Percentiles rank a stretch among this genome's conserved stretches.
phyloP scores from a whole-genome alignment of 2,797 vertebrate species.

The Sorex maritimensis region DNA sequence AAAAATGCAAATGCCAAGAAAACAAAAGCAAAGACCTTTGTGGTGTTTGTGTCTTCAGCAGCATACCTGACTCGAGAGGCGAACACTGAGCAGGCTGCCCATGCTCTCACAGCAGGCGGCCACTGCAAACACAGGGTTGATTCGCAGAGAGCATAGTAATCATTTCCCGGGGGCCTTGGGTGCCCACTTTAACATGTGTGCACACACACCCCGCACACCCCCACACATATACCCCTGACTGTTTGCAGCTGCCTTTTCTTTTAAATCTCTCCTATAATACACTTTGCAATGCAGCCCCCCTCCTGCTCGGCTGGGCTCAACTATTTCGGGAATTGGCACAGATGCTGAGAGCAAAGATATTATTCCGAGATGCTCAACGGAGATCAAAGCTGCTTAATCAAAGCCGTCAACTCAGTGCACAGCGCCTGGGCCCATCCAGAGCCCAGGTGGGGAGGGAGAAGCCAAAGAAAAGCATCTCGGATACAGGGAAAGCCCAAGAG shows the following conservation, averaged over 20 bases:
- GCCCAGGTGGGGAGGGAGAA: constrained; percentile 70
- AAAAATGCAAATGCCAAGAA: constrained; percentile 62
- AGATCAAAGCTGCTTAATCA: constrained; percentile 69
- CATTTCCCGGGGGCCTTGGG: constrained; percentile 60
- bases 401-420: constrained; percentile 11
- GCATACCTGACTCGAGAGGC: constrained; percentile 41
- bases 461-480: constrained; percentile 55
- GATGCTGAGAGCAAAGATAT: constrained; percentile 76
- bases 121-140: not conserved
- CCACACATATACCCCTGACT: constrained; percentile 54
- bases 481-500: constrained; percentile 54
- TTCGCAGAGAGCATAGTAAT: not conserved
- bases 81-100: not conserved
- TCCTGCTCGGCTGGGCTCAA: constrained; percentile 69
- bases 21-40: constrained; percentile 67
- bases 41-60: constrained; percentile 20
- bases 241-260: constrained; percentile 83
- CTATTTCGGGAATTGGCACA: constrained; percentile 80
- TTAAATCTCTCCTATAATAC: constrained; percentile 79
- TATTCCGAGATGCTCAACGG: constrained; percentile 50
- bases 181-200: not conserved
- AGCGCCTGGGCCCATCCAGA: constrained; percentile 63
- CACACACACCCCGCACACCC: not conserved
- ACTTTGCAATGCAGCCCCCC: constrained; percentile 70
- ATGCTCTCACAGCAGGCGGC: not conserved